These are phyloP conservation scores for Lasiurus borealis DNA, from an alignment of 2,113 vertebrate species.

Conservation along the genomic window DNA sequence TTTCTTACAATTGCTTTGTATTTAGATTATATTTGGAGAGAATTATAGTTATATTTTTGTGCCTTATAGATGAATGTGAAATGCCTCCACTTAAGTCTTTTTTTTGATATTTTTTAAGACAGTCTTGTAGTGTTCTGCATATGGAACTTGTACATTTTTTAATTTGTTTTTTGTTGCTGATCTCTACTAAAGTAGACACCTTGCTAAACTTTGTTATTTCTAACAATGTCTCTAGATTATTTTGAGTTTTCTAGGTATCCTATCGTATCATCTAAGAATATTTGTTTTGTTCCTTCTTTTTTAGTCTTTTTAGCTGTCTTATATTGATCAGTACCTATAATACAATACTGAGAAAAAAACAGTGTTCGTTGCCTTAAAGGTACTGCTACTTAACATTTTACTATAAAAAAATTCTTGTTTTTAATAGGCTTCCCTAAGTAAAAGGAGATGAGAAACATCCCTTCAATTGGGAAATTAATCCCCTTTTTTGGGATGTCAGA, in stretches of 20 bases:
- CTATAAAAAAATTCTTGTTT: neutral
- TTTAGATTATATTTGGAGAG: slow-evolving; percentile 26
- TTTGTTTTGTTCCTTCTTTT: neutral
- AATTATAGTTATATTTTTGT: neutral
- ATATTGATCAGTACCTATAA: neutral
- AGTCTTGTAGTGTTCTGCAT: neutral
- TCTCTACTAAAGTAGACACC: neutral
- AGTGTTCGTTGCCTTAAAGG: neutral
- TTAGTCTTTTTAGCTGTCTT: neutral
- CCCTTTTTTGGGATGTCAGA: slow-evolving; percentile 1
- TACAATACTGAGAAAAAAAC: slow-evolving; percentile 1
- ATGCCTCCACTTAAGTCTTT: neutral
- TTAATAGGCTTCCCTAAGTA: slow-evolving; percentile 1
- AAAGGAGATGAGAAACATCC: neutral
- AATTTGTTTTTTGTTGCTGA: neutral
- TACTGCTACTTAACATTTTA: neutral
- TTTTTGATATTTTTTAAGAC: slow-evolving; percentile 12
- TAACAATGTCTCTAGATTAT: slow-evolving; percentile 9
- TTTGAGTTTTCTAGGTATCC: slow-evolving; percentile 9
- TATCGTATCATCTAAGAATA: neutral
- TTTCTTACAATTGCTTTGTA: slow-evolving; percentile 10
- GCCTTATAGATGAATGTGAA: neutral
- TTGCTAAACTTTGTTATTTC: slow-evolving; percentile 40
- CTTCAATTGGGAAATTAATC: neutral
- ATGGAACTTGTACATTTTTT: neutral